phyloP scores from a whole-genome alignment of 1,140 invertebrate genomes.

The Calephelis nemesis region DNA sequence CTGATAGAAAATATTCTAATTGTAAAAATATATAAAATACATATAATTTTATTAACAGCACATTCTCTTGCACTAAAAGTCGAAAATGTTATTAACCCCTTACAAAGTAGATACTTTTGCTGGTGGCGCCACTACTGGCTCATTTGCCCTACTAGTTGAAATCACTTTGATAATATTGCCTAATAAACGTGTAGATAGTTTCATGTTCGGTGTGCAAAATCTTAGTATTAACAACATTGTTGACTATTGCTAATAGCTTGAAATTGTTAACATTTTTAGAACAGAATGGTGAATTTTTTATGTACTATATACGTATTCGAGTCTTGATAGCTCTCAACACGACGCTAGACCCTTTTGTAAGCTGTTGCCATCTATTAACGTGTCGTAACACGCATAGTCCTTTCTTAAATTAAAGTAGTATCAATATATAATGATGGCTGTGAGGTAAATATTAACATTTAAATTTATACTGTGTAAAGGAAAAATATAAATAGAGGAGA shows the following conservation, averaged over 20 bases:
- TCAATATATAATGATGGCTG: constrained; percentile 79
- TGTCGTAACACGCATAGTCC: constrained; percentile 74
- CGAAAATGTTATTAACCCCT: neutral
- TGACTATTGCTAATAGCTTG: constrained; percentile 79
- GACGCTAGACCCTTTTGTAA: constrained; percentile 76
- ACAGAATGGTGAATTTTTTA: constrained; percentile 74
- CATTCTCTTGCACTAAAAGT: constrained; percentile 4
- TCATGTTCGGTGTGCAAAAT: constrained; percentile 72
- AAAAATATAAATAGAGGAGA: constrained; percentile 58
- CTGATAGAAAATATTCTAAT: neutral
- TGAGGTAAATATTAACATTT: constrained; percentile 78
- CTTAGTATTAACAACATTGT: constrained; percentile 76
- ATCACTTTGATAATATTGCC: constrained; percentile 33
- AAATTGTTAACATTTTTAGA: constrained; percentile 78
- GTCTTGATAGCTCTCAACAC: constrained; percentile 69
- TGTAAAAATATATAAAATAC: neutral
- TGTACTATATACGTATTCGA: constrained; percentile 71
- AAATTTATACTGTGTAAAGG: constrained; percentile 76
- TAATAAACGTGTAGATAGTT: constrained; percentile 48
- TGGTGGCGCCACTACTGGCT: neutral
- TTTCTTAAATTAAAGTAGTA: constrained; percentile 76
- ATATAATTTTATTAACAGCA: neutral
- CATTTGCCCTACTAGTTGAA: constrained; percentile 5
- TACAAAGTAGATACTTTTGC: constrained; percentile 5
- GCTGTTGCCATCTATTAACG: constrained; percentile 67